Percentiles rank a stretch among this genome's conserved stretches.
Evolutionary conservation across 2,888 invertebrate species (phyloP).

Genomic region (Chironomus tentans): DNA sequence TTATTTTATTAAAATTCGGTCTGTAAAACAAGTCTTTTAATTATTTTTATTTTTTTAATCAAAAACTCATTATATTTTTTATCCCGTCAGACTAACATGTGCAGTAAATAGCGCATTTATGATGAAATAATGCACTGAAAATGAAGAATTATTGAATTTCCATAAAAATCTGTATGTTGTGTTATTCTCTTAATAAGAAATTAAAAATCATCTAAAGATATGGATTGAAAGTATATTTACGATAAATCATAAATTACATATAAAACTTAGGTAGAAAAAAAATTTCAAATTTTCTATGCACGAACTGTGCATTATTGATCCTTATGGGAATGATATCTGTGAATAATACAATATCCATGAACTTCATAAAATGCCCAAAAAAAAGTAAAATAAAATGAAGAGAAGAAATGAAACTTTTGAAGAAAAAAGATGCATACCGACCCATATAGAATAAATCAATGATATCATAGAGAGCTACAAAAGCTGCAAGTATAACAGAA

Average conservation of each 20-base stretch:
- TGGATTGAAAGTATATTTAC: background rate
- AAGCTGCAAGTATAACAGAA: background rate
- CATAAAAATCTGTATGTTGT: background rate
- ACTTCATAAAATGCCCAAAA: background rate
- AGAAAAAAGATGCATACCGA: background rate
- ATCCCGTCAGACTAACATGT: background rate
- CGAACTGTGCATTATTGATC: background rate
- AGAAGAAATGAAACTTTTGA: background rate
- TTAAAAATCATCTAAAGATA: background rate
- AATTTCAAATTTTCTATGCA: background rate
- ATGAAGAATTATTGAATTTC: background rate
- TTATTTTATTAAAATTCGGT: no score
- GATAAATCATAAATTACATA: background rate
- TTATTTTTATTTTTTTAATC: no score
- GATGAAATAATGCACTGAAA: background rate
- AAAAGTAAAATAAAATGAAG: background rate
- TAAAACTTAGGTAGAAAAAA: background rate
- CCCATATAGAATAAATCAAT: background rate
- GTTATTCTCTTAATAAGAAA: background rate
- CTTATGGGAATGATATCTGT: background rate
- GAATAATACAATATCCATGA: background rate
- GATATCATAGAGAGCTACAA: background rate
- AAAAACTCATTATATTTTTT: no score
- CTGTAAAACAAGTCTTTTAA: no score
- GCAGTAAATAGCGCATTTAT: no score